phyloP scores from a whole-genome alignment of 1,140 invertebrate species.

The Eulimnadia texana region DNA sequence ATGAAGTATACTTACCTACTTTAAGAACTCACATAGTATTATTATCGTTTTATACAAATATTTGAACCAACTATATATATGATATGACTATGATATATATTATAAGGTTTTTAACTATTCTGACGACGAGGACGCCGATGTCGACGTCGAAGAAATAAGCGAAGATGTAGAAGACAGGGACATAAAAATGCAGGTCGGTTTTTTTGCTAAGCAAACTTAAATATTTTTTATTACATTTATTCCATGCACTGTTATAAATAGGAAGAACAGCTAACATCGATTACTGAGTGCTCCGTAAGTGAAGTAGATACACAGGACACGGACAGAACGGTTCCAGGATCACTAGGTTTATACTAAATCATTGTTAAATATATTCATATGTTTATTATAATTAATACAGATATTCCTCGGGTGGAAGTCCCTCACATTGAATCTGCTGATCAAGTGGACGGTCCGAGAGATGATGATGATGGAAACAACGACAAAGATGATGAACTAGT shows the following conservation, averaged over 20 bases:
- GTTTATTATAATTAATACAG: background rate
- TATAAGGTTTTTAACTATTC: slow-evolving; percentile 30
- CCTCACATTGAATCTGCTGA: background rate
- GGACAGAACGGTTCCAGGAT: background rate
- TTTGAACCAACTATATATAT: background rate
- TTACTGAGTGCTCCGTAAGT: background rate
- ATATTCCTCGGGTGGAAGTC: background rate
- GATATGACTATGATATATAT: slow-evolving; percentile 7
- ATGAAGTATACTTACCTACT: slow-evolving; percentile 33
- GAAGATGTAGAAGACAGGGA: background rate
- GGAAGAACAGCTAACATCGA: background rate
- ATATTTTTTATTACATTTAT: background rate
- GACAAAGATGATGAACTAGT: background rate
- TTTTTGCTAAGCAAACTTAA: background rate
- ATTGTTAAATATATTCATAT: background rate
- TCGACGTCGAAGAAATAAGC: slow-evolving; percentile 12
- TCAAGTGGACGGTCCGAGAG: background rate
- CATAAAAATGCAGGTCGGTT: background rate
- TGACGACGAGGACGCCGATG: slow-evolving; percentile 18
- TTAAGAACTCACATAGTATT: background rate
- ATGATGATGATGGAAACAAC: background rate
- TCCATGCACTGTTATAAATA: background rate
- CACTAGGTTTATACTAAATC: background rate
- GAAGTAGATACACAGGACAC: background rate
- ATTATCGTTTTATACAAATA: background rate